phyloP scores from a whole-genome alignment of 1,140 invertebrate species.

The Acyrthosiphon pisum region DNA sequence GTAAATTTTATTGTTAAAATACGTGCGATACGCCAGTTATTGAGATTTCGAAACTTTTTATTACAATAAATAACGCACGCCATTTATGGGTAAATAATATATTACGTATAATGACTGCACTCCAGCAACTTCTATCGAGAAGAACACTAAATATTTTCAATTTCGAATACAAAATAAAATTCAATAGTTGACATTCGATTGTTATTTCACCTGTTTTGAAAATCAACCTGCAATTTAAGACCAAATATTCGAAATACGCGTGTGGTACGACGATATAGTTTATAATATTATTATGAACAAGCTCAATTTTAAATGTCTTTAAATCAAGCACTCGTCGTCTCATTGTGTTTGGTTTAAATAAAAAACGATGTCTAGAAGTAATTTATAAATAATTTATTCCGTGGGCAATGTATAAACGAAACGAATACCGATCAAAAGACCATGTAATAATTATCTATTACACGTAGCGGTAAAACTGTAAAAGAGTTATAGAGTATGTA shows the following conservation, averaged over 20 bases:
- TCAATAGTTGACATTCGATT: too few relatives aligned
- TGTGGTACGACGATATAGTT: background rate
- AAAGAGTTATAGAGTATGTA: background rate
- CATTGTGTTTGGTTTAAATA: background rate
- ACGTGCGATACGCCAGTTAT: background rate
- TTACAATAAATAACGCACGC: background rate
- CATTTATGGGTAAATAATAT: background rate
- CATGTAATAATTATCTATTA: background rate
- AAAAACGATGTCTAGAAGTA: background rate
- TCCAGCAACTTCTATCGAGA: background rate
- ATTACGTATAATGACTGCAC: background rate
- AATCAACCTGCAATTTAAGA: background rate
- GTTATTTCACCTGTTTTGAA: background rate
- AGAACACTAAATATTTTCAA: background rate
- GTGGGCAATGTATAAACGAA: background rate
- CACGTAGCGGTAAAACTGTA: background rate
- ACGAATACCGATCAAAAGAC: background rate
- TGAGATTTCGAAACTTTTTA: background rate
- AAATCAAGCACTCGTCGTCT: background rate
- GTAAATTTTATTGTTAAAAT: constrained; percentile 42
- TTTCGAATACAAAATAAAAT: background rate
- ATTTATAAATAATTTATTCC: background rate
- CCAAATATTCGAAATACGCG: background rate
- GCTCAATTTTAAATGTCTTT: background rate
- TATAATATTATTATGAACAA: too few relatives aligned